Evolutionary conservation across 2,888 invertebrate genomes (phyloP), one percentile per base, ranked within the genome.

Genomic region (Eristalis tenax): DNA sequence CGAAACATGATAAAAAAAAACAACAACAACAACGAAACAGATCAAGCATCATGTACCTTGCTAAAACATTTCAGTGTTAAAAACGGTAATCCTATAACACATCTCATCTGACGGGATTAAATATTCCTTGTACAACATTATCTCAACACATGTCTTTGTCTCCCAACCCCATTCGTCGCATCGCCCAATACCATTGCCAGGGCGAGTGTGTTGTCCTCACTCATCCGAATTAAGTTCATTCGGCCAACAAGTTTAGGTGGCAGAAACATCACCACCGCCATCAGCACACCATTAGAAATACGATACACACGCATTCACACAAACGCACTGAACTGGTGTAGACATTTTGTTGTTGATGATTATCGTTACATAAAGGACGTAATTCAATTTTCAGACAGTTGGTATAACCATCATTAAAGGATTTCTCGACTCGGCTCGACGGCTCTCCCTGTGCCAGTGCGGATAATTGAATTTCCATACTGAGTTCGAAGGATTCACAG

Each of bases 341-440:
- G 64, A 81, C 66, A 84, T 69, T 88, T 80, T 83, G 84, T 84
- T 84, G 84, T 84, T 84, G 88, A 88, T 88, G 80, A 88, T 88
- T 88, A 88, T 88, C 84, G 76, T 88, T 85, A 88, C 90, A 91
- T 92, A 92, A 92, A 92, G 92, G 91, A 91, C 91, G 91, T 93
- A 93, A 93, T 93, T 93, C 91, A 92, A 93, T 93, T 93, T 92
- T 90, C 91, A 92, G 92, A 92, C 93, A 92, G 92, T 93, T 92
- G 92, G 92, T 91, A 92, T 92, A 93, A 92, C 92, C 92, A 91
- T 92, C 92, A 93, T 93, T 93, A 93, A 92, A 92, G 92, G 92
- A 92, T 93, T 92, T 92, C 88, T 77, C 26, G 26, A 26, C 26
- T 26, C 26, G 26, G 26, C 26, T 26, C 26, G 85, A 82, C 88